These are phyloP conservation scores for Lophotis ruficrista DNA, from an alignment of 2,113 vertebrate genomes.

Conservation along the genomic window DNA sequence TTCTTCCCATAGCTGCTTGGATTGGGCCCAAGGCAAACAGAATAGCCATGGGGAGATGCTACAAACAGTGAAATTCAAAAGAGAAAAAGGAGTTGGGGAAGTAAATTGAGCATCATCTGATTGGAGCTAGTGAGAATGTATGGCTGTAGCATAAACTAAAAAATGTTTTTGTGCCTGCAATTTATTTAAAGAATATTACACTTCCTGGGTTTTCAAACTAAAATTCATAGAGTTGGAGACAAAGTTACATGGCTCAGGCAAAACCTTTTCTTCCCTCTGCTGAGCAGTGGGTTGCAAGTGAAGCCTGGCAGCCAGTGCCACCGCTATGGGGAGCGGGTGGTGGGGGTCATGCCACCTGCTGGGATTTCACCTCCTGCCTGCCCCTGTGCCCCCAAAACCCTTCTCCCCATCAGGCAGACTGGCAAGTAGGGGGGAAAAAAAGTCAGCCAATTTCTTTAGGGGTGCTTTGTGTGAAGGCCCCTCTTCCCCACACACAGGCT, in stretches of 20 bases:
- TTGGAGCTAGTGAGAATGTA: background rate
- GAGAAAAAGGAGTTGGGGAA: too few relatives aligned
- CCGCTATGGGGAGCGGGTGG: background rate
- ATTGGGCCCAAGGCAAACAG: background rate
- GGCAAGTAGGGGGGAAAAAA: background rate
- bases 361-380: background rate
- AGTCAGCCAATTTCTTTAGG: background rate
- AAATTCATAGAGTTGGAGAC: background rate
- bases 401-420: background rate
- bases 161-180: background rate
- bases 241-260: background rate
- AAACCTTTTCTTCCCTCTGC: background rate
- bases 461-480: background rate
- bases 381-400: background rate
- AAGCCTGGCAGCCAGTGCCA: background rate
- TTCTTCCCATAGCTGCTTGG: background rate
- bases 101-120: background rate
- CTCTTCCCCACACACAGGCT: fast-evolving
- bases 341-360: fast-evolving
- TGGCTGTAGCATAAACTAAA: background rate
- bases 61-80: background rate
- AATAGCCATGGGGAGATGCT: background rate
- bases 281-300: fast-evolving
- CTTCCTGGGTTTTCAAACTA: background rate
- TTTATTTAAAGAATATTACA: background rate